Base-by-base conservation (phyloP, 2,888 invertebrate genomes). In the Reticulitermes lucifugus region DNA sequence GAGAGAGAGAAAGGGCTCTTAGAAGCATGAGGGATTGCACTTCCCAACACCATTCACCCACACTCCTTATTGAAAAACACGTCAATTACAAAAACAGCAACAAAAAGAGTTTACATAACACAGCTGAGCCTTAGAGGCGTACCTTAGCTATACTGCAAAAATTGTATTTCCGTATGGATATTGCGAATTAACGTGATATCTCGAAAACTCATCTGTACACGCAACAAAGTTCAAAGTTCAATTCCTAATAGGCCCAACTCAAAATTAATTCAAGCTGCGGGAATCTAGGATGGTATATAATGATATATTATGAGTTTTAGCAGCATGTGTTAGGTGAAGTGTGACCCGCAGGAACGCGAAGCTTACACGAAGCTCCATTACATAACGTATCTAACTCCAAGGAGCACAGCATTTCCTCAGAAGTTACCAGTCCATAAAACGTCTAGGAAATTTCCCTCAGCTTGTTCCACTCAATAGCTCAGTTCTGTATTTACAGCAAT, bases 11-110 rank as follows among this genome's bases (percentile, higher is more conserved):
- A 29, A 25, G 9, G 21, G 22, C n/a, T 60, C 29, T 35, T 7
- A 14, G 22, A 29, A 25, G 59, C 59, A 35, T 65, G 60, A 77
- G 51, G 77, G 46, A 77, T 77, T 46, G 46, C 51, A 46, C 21
- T 46, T 77, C 46, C 71, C 29, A 71, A 75, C 75, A 35, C n/a
- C 60, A 60, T n/a, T 60, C 60, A 35, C 21, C 21, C 46, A 22
- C n/a, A 5, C 4, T 46, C 12, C 51, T 77, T 21, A 41, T 77
- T 7, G 5, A 77, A 21, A 46, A 77, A 77, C 46, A 77, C 25
- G n/a, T n/a, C 73, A 73, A 73, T 73, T 73, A 73, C 41, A 77
- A 77, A 46, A 77, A 77, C 77, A 77, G n/a, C 51, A 21, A 46
- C 43, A 46, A 77, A 46, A 51, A 35, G n/a, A n/a, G 25, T 2